Percentiles rank a stretch among this genome's conserved stretches.
phyloP scores from a whole-genome alignment of 2,888 invertebrate genomes.

The Calliphora vomitoria region DNA sequence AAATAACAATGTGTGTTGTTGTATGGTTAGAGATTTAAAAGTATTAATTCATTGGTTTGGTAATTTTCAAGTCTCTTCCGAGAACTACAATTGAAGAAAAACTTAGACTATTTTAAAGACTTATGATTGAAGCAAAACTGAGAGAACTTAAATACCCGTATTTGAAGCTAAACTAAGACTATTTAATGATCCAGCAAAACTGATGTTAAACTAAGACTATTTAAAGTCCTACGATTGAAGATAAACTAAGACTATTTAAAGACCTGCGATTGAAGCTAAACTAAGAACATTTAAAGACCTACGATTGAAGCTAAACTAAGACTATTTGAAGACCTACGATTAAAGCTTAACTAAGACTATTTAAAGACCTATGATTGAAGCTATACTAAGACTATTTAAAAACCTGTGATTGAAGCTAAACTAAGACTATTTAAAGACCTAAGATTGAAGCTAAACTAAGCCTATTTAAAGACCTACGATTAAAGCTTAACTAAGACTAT shows the following conservation, averaged over 20 bases:
- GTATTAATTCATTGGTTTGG: conserved; percentile 6
- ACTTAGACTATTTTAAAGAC: too few relatives aligned
- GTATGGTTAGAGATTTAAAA: conserved; percentile 21
- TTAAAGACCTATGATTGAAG: neutral
- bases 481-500: neutral
- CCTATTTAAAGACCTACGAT: neutral
- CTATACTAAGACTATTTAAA: neutral
- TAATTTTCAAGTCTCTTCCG: too few relatives aligned
- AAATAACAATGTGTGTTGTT: neutral
- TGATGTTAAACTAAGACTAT: neutral
- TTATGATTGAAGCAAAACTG: neutral
- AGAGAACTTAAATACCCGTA: neutral
- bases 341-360: too few relatives aligned
- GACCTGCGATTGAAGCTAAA: neutral
- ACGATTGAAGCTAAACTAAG: neutral
- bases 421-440: neutral
- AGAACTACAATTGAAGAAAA: too few relatives aligned
- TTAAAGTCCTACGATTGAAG: neutral
- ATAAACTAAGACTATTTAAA: neutral
- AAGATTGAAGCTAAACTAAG: neutral
- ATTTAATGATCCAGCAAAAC: neutral
- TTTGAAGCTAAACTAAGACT: neutral
- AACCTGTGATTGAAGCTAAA: neutral
- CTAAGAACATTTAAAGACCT: neutral
- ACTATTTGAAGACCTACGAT: neutral